Evolutionary conservation across 2,888 invertebrate species (phyloP), one percentile per base, ranked within the genome.

Genomic region (Parascotia fuliginaria): DNA sequence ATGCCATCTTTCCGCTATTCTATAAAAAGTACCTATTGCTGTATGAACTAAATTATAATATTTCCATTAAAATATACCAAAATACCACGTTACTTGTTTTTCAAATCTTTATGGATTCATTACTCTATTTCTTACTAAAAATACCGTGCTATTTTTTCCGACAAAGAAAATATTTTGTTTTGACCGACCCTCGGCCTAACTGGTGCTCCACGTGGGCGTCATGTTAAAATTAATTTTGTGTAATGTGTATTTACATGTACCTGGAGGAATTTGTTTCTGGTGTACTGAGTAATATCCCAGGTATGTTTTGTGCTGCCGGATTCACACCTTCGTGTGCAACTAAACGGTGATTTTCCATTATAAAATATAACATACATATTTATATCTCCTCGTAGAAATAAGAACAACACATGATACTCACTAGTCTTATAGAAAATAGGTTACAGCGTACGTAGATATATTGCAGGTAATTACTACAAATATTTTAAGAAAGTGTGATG

Each of bases 181-280:
- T 79, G 72, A 69, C 64, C 73, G 64, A 64, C 59, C 51, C 68
- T 48, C 51, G 39, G 61, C 49, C 51, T 43, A 52, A 12, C 57
- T 63, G 60, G 53, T 60, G 58, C 57, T 63, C 45, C 49, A 68
- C 71, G 81, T 84, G 79, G 85, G 85, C 74, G 81, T 49, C 47
- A 58, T 52, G 51, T 55, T 72, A 82, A 62, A 65, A 69, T 83
- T 79, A 81, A 82, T 83, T 77, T 79, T 55, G 66, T 70, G 69
- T 73, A 70, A 66, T 65, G 70, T 70, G 70, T 85, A 82, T 83
- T 80, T 82, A 79, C 83, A 78, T 75, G 74, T 65, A 74, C 75
- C 75, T 73, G 73, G 51, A 67, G 83, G 86, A 86, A 87, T 87
- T 79, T 60, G 83, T 64, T 75, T 87, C 86, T 87, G 89, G 82